Base-by-base conservation (phyloP, 2,113 vertebrate species). In the Rattus norvegicus region DNA sequence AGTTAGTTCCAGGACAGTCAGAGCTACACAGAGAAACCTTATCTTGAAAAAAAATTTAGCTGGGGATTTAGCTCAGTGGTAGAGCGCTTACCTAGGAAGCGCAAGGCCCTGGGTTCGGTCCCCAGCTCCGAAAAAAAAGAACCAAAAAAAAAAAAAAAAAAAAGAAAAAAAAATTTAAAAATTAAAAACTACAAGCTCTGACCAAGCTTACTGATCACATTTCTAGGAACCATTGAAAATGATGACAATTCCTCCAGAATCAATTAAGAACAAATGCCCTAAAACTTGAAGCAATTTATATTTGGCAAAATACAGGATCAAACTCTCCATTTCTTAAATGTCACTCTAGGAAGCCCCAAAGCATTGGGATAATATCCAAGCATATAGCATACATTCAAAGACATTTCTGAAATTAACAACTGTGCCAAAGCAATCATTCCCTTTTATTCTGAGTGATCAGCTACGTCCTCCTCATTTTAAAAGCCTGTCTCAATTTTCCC, bases 371-470 rank as follows among this genome's bases (percentile, higher is more conserved):
- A 90, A 95, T 17, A 65, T 47, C 91, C 67, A 91, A 59, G 87
- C 77, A 93, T 70, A 85, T 2, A 96, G 67, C 39, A 73, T 69
- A 91, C 70, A 96, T 76, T 94, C 92, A 90, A 91, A 97, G 93
- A 94, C 94, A 94, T 92, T 93, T 94, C 93, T 96, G 84, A 97
- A 97, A 96, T 97, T 93, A 93, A 73, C 93, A 96, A 97, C 95
- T 94, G 24, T 4, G 79, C 90, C 90, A 95, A 95, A 90, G 88
- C 70, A 94, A 96, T 97, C 75, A 90, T 91, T 97, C 88, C 90
- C 93, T 88, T 93, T 96, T 92, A 92, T 92, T 96, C 86, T 95
- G 87, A 72, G 56, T 73, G 79, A 95, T 96, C 92, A 97, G 95
- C 87, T 96, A 47, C 79, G 84, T 95, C 73, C 61, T 86, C 72